Percentiles rank a stretch among this genome's conserved stretches.
These are phyloP conservation scores for Chelmon rostratus DNA, from an alignment of 2,797 vertebrate species.

Conservation along the genomic window DNA sequence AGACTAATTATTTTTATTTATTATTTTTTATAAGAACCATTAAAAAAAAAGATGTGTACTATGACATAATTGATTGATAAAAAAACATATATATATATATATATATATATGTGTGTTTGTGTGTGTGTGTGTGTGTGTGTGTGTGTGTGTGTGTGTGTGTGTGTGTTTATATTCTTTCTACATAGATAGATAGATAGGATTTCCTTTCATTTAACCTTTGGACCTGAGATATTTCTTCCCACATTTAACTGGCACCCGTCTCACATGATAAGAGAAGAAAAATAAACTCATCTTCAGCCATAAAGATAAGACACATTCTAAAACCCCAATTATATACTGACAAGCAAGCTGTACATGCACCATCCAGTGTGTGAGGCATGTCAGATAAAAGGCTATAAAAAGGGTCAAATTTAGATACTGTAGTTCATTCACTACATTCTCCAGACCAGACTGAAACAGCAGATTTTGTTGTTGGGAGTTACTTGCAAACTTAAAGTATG, in stretches of 20 bases:
- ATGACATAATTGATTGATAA: no score
- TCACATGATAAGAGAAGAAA: neutral
- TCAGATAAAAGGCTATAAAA: neutral
- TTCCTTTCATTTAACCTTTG: neutral
- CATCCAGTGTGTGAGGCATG: no score
- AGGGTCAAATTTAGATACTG: neutral
- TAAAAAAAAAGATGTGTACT: no score
- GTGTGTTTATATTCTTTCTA: neutral
- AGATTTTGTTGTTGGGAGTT: neutral
- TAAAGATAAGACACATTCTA: conserved; percentile 6
- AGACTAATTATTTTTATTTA: no score
- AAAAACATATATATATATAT: no score
- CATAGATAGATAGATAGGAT: neutral
- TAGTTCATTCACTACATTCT: neutral
- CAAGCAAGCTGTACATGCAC: neutral
- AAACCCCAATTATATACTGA: neutral
- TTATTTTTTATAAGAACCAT: no score
- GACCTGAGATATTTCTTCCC: neutral
- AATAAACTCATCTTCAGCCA: neutral
- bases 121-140: no score
- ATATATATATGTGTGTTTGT: no score
- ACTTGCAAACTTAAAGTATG: neutral
- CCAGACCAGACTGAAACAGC: neutral
- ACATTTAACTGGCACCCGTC: neutral
- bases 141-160: no score